Evolutionary conservation across 2,113 vertebrate species (phyloP), one percentile per base, ranked within the genome.

Genomic region (Hypocryptadius cinnamomeus): DNA sequence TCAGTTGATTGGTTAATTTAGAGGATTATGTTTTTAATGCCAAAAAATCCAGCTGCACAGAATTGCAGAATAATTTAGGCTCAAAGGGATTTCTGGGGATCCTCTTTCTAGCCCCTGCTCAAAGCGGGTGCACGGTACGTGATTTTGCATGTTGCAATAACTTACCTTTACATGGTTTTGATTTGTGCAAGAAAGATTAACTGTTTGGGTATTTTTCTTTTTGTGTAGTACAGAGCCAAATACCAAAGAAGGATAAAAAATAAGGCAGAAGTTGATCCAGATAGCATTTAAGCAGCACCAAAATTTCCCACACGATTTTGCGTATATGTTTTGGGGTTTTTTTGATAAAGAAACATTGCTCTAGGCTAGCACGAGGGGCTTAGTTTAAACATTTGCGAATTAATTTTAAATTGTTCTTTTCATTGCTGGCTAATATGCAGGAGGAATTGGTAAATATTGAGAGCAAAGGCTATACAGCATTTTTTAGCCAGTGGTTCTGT

Each of bases 401-500:
- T 37, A 39, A 61, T 92, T 84, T 90, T 51, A 57, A 91, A 54
- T 73, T 76, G 35, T 91, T 79, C 85, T 89, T 90, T 95, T 71
- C 40, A 39, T 72, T 85, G 51, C 48, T 74, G 60, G 27, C 77
- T 88, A 54, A 69, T 84, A 42, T 10, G 39, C 18, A n/a, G 57
- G 63, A 91, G 48, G 37, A 86, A 65, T 56, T 78, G 72, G 77
- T 89, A 73, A 91, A 61, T 19, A 87, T 25, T 86, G 76, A 90
- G 92, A 69, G 76, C 65, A 85, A 88, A 76, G 61, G 47, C 84
- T 51, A 18, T 69, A 40, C 63, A 71, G 69, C 68, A 45, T 92
- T 97, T 96, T 97, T 79, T 93, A 94, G 79, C 71, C 73, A 76
- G 74, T 57, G 79, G 76, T 86, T 83, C 82, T 90, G 79, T 94